Conservation (phyloP, 2,888 invertebrate species). For the Chaitophorus viminalis region DNA sequence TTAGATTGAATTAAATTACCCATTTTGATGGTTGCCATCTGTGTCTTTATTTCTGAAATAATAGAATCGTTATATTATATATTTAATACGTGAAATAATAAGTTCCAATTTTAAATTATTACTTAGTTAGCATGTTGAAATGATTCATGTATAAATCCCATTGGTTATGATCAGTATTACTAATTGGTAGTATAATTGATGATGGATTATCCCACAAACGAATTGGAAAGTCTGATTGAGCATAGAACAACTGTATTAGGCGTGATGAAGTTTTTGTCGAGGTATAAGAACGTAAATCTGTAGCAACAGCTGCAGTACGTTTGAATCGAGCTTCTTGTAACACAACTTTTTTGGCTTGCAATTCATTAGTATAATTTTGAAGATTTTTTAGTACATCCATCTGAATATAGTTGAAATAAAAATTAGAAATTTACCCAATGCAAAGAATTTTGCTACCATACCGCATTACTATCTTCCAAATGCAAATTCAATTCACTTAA, state of each 20-base stretch:
- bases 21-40: not conserved
- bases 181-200: not conserved
- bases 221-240: constrained; percentile 26
- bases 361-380: not conserved
- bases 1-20: not conserved
- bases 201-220: constrained; percentile 20
- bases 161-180: not conserved
- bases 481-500: no score
- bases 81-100: not conserved
- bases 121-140: not conserved
- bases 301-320: constrained; percentile 27
- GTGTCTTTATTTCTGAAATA: not conserved
- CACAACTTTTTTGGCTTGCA: not conserved
- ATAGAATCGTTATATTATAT: not conserved
- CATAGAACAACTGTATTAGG: constrained; percentile 28
- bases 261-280: not conserved
- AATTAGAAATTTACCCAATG: no score
- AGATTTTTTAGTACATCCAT: not conserved
- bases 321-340: not conserved
- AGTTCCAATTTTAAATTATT: not conserved
- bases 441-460: no score
- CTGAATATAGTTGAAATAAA: not conserved
- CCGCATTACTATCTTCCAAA: no score
- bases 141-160: constrained; percentile 38
- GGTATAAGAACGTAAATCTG: constrained; percentile 27